Conservation (phyloP, 1,140 invertebrate species). For the Pseudomyrmex dendroicus region DNA sequence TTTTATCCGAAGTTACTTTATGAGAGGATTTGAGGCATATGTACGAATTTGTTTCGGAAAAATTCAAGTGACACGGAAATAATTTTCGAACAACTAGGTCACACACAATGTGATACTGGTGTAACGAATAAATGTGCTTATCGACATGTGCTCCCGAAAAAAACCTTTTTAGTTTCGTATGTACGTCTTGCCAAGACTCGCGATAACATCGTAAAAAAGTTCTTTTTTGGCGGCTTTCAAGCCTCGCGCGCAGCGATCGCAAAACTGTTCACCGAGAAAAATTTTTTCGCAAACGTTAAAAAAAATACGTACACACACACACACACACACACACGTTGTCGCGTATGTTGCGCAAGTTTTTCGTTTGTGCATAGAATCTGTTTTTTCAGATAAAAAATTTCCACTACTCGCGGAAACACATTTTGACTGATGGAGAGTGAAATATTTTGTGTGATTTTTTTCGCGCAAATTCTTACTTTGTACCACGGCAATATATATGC, state of each 20-base stretch:
- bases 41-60: background rate
- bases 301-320: background rate
- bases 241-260: background rate
- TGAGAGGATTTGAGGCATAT: too few species aligned
- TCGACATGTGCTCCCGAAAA: background rate
- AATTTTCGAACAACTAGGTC: background rate
- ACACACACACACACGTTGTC: background rate
- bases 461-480: background rate
- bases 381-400: slow-evolving; percentile 22
- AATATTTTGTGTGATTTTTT: slow-evolving; percentile 4
- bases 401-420: background rate
- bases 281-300: background rate
- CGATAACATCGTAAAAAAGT: background rate
- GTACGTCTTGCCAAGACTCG: background rate
- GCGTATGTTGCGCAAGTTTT: background rate
- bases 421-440: background rate
- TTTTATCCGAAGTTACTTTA: too few species aligned
- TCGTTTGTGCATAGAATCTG: background rate
- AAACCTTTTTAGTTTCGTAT: background rate
- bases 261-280: background rate
- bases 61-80: too few species aligned
- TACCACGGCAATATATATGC: too few species aligned
- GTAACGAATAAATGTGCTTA: too few species aligned
- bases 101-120: too few species aligned
- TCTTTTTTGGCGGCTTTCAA: background rate